A percentile compares a stretch with the other conserved stretches of the same genome.
Conservation (phyloP, 2,113 vertebrate species). For the Rousettus leschenaultii region DNA sequence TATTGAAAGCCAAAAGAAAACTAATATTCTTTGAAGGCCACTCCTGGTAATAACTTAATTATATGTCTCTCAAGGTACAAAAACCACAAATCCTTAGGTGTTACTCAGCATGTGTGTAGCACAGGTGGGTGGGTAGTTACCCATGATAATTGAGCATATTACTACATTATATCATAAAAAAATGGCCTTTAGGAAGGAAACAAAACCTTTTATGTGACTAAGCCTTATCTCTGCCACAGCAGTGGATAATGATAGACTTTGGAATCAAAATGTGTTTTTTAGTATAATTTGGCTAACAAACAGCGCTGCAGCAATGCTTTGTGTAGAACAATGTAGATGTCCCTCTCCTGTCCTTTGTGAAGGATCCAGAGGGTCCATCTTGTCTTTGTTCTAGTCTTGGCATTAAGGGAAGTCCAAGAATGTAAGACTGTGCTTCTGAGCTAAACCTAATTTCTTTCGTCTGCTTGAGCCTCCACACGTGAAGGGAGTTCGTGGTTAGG, state of each 20-base stretch:
- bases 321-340: not conserved
- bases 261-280: not conserved
- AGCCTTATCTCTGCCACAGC: not conserved
- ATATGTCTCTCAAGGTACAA: not conserved
- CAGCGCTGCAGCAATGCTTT: not conserved
- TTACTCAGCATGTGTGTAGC: not conserved
- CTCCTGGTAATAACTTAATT: constrained; percentile 10
- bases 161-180: not conserved
- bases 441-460: not conserved
- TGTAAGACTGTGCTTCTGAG: not conserved
- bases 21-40: not conserved
- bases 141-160: not conserved
- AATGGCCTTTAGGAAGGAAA: not conserved
- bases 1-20: not conserved
- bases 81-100: not conserved
- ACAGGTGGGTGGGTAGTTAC: not conserved
- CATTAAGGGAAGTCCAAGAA: not conserved
- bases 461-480: not conserved
- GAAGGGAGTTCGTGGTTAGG: not conserved
- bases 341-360: not conserved
- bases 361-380: not conserved
- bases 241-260: not conserved
- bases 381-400: not conserved
- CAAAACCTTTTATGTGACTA: not conserved
- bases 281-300: not conserved